Percentiles rank a stretch among this genome's conserved stretches.
Conservation (phyloP, 2,797 vertebrate genomes). For the Melanogrammus aeglefinus region DNA sequence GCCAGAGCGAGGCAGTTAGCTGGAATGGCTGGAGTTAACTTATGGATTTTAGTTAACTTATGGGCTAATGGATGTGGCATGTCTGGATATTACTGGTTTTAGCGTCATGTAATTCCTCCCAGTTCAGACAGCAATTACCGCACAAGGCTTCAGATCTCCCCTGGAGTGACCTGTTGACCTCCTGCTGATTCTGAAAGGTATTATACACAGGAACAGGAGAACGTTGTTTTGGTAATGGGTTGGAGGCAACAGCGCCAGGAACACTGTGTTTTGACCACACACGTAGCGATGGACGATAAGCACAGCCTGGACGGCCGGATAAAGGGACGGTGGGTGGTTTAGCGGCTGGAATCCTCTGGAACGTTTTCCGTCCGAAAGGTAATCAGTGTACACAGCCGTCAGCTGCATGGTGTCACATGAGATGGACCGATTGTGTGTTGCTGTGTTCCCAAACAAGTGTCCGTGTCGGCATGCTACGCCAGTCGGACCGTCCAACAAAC, state of each 20-base stretch:
- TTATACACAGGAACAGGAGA: background rate
- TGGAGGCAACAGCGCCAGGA: background rate
- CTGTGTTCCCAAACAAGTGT: background rate
- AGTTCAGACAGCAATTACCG: background rate
- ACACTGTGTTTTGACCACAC: constrained; percentile 8
- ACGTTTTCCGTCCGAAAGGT: background rate
- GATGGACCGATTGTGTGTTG: background rate
- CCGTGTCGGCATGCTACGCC: background rate
- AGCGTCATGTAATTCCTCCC: background rate
- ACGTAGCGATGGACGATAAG: background rate
- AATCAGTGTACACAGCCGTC: background rate
- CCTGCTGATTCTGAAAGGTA: background rate
- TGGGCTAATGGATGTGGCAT: background rate
- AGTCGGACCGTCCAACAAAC: background rate
- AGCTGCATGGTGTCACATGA: background rate
- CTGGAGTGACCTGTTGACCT: background rate
- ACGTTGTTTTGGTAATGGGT: background rate
- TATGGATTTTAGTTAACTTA: background rate
- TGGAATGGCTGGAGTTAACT: background rate
- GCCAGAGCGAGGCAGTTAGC: background rate
- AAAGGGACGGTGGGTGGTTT: background rate
- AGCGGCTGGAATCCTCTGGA: background rate
- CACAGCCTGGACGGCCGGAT: background rate
- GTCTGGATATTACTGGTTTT: background rate
- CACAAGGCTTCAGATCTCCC: background rate